Evolutionary conservation across 2,113 vertebrate genomes (phyloP).

Genomic region (Sinosuthora webbiana): DNA sequence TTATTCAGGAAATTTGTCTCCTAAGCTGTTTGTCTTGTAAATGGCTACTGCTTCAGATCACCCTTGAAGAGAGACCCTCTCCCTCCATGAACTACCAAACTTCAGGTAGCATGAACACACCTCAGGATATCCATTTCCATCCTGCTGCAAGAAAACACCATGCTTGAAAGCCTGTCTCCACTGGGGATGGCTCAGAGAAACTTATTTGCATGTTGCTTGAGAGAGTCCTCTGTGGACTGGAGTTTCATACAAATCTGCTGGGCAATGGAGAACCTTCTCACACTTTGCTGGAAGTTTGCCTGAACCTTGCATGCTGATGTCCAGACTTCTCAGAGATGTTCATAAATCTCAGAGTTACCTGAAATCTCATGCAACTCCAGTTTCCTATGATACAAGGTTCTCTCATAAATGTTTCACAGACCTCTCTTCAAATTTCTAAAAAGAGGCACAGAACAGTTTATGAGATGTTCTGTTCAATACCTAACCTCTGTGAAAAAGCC

Average conservation of each 20-base stretch:
- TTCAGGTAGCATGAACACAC: not conserved
- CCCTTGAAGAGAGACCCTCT: not conserved
- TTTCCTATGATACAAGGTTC: not conserved
- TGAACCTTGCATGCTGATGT: not conserved
- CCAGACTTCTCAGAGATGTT: not conserved
- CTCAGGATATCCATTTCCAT: not conserved
- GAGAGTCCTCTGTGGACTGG: not conserved
- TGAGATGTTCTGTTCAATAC: not conserved
- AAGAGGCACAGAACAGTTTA: conserved; percentile 12
- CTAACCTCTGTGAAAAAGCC: not conserved
- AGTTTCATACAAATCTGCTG: not conserved
- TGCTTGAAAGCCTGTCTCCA: not conserved
- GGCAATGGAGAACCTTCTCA: not conserved
- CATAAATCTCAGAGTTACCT: not conserved
- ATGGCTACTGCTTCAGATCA: not conserved
- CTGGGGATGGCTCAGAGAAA: accelerated
- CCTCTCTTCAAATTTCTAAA: conserved; percentile 1
- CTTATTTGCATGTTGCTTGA: not conserved
- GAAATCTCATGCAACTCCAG: not conserved
- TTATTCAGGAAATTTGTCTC: not conserved
- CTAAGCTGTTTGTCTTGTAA: not conserved
- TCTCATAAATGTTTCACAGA: conserved; percentile 9
- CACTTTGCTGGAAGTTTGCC: not conserved
- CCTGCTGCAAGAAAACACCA: not conserved
- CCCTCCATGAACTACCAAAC: not conserved